Percentiles rank a stretch among this genome's conserved stretches.
Evolutionary conservation across 2,113 vertebrate genomes (phyloP).

Genomic region (Desmodus rotundus): DNA sequence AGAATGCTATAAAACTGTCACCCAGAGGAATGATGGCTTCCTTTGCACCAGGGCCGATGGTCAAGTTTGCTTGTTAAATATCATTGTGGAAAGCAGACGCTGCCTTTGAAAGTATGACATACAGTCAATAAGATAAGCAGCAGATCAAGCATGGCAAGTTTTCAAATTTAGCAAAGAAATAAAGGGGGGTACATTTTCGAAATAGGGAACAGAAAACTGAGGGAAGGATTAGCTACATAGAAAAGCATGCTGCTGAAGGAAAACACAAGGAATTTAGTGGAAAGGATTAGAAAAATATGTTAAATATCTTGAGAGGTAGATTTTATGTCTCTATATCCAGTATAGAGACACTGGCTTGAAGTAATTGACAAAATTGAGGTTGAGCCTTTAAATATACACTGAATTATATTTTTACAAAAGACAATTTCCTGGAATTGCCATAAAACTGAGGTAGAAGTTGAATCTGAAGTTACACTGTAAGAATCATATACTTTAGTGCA

Average conservation of each 20-base stretch:
- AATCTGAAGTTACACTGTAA: not conserved
- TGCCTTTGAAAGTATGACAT: not conserved
- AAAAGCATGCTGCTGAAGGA: not conserved
- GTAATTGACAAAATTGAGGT: not conserved
- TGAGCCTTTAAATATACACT: not conserved
- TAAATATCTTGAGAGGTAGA: not conserved
- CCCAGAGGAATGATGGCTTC: not conserved
- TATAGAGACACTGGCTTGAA: not conserved
- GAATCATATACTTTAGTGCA: not conserved
- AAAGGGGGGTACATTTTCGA: not conserved
- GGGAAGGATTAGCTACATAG: not conserved
- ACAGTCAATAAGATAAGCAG: not conserved
- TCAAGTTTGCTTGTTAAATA: constrained; percentile 11
- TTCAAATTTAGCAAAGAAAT: not conserved
- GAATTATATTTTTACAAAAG: constrained; percentile 4
- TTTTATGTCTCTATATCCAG: not conserved
- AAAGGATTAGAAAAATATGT: not conserved
- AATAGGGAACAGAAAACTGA: not conserved
- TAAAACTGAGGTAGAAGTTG: constrained; percentile 17
- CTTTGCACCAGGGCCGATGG: not conserved
- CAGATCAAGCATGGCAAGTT: not conserved
- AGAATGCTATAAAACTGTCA: not conserved
- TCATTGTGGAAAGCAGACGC: not conserved
- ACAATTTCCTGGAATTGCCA: not conserved
- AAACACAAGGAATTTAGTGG: not conserved